phyloP scores from a whole-genome alignment of 92 coral and sea anemone species.

The Epizoanthus illoricatus region DNA sequence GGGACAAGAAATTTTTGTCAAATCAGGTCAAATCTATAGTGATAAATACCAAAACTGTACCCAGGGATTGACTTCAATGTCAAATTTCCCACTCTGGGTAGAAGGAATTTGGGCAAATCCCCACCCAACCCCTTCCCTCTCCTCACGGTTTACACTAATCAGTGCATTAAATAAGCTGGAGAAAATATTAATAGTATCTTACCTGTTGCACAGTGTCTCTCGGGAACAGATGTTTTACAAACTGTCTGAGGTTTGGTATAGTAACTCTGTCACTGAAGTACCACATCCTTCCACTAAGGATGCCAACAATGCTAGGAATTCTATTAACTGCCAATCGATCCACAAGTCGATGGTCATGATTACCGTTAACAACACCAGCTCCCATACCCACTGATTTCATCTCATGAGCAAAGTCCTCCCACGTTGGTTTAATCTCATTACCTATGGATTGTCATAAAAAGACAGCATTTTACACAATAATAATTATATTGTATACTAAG shows the following conservation, averaged over 20 bases:
- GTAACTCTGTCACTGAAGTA: conserved; percentile 62
- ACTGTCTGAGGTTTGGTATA: conserved; percentile 59
- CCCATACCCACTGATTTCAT: conserved; percentile 80
- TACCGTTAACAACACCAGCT: conserved; percentile 67
- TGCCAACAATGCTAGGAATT: conserved; percentile 85
- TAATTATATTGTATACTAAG: too few relatives aligned
- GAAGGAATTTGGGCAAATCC: too few relatives aligned
- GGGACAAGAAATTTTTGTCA: too few relatives aligned
- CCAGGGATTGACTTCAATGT: too few relatives aligned
- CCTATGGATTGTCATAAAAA: too few relatives aligned
- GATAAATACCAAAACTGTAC: too few relatives aligned
- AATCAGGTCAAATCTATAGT: too few relatives aligned
- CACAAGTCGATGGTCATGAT: conserved; percentile 74
- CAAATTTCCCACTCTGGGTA: too few relatives aligned
- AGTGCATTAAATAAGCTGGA: too few relatives aligned
- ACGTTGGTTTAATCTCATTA: conserved; percentile 68
- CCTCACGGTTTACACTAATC: not conserved
- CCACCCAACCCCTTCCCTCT: too few relatives aligned
- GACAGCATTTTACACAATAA: not conserved
- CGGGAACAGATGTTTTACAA: conserved; percentile 74
- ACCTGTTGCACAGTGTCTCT: conserved; percentile 69
- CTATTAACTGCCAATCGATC: conserved; percentile 64
- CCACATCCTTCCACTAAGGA: conserved; percentile 71
- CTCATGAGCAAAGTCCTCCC: conserved; percentile 74
- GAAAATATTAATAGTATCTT: not conserved